These are phyloP conservation scores for Xestobium rufovillosum DNA, from an alignment of 2,888 invertebrate genomes.

Conservation along the genomic window DNA sequence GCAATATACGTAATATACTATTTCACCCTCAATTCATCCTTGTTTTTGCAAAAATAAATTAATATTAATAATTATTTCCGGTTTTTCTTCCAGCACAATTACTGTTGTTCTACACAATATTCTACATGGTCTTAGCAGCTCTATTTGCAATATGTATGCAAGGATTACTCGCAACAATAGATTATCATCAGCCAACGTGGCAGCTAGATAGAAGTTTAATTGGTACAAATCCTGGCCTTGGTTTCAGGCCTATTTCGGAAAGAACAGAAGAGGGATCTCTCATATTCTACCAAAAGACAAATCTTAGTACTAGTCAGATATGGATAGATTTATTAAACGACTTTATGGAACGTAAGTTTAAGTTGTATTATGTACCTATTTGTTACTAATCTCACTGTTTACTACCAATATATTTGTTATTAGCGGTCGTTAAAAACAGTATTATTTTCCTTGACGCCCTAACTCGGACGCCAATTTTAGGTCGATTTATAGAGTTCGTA, in stretches of 20 bases:
- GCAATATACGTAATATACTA: too few species aligned
- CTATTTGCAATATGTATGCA: conserved; percentile 84
- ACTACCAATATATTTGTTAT: too few species aligned
- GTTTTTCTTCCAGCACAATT: conserved; percentile 67
- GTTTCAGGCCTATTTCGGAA: conserved; percentile 54
- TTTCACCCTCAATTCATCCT: too few species aligned
- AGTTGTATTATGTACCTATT: background rate
- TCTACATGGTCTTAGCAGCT: conserved; percentile 76
- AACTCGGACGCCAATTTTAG: too few species aligned
- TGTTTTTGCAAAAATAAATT: too few species aligned
- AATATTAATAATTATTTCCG: too few species aligned
- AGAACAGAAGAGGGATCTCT: conserved; percentile 53
- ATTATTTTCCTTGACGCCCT: too few species aligned
- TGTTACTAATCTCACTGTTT: conserved; percentile 3
- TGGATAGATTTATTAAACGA: conserved; percentile 51
- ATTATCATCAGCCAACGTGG: conserved; percentile 65
- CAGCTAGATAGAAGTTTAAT: conserved; percentile 70
- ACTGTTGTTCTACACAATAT: conserved; percentile 75
- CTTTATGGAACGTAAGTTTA: conserved; percentile 51
- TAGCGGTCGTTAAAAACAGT: too few species aligned
- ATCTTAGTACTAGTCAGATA: conserved; percentile 44
- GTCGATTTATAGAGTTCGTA: too few species aligned
- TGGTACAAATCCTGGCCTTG: conserved; percentile 56
- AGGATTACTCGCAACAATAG: conserved; percentile 65
- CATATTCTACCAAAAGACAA: conserved; percentile 51